Evolutionary conservation across 2,888 invertebrate genomes (phyloP), one percentile per base, ranked within the genome.

Genomic region (Diarsia mendica): DNA sequence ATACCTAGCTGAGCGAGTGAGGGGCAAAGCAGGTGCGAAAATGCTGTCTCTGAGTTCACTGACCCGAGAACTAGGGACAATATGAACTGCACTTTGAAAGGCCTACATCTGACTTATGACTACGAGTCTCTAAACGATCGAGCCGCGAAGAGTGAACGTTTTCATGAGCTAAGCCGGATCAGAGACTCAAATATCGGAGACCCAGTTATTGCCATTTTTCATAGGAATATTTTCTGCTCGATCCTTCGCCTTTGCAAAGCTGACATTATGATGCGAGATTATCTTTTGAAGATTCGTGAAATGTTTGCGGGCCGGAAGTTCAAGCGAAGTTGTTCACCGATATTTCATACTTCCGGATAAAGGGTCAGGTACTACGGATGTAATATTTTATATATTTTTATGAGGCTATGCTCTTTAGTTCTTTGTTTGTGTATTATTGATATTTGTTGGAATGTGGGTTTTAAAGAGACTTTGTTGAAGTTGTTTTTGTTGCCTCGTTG

Each of bases 331-430:
- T 70, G 49, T 82, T 79, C 70, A 63, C 39, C 63, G 78, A 83
- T 58, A 61, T 61, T 79, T 51, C 65, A 79, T 79, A 53, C 79
- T 83, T 81, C 83, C 83, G 68, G 46, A 23, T 55, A 44, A 39
- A 61, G 48, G 55, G 64, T 65, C 72, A 72, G 72, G 67, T 60
- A 48, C 28, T 49, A 49, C 46, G 63, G 67, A 83, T 82, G 79
- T 49, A 67, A 82, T 82, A 23, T 81, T 76, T 79, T 81, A 68
- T 60, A 53, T 49, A 0, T 81, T 60, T 75, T 81, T 81, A 80
- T 63, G 69, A 65, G 53, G 8, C 28, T 67, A 6, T 46, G 6
- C 13, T 63, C 44, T 77, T 46, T 20, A 33, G 9, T 44, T 0
- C 20, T n/a, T 33, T 64, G 15, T 13, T 5, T 55, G 46, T 48